Evolutionary conservation across 2,113 vertebrate species (phyloP).

Genomic region (Bungarus multicinctus): DNA sequence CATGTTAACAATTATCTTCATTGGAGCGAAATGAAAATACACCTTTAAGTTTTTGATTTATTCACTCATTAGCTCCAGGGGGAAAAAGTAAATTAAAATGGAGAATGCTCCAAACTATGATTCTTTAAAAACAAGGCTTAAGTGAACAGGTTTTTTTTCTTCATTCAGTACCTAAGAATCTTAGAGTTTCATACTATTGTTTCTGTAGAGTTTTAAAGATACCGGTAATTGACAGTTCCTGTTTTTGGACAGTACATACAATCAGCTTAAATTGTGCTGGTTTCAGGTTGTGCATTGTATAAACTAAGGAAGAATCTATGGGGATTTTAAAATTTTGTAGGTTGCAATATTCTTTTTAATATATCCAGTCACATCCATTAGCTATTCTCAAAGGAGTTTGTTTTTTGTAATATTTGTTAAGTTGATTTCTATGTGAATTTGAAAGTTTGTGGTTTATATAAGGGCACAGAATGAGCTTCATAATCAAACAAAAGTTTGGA

Average conservation of each 20-base stretch:
- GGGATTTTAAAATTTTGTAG: conserved; percentile 12
- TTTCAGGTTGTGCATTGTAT: conserved; percentile 17
- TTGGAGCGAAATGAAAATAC: conserved; percentile 52
- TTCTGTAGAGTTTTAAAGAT: not conserved
- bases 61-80: conserved; percentile 52
- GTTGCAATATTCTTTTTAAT: not conserved
- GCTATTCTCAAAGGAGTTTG: not conserved
- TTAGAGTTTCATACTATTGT: not conserved
- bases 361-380: not conserved
- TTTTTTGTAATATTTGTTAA: conserved; percentile 1
- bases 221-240: conserved; percentile 12
- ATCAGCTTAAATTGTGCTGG: conserved; percentile 35
- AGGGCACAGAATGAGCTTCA: not conserved
- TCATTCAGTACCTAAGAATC: conserved; percentile 22
- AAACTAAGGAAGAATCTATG: conserved; percentile 5
- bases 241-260: not conserved
- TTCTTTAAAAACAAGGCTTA: conserved; percentile 17
- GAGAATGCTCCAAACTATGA: conserved; percentile 26
- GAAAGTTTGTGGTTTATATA: not conserved
- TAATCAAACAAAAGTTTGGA: not conserved
- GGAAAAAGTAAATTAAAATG: conserved; percentile 50
- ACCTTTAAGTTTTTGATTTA: conserved; percentile 55
- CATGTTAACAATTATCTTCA: conserved; percentile 62
- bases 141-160: conserved; percentile 16
- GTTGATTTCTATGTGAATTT: not conserved